phyloP scores from a whole-genome alignment of 1,140 invertebrate genomes.

The Lepidotrigona ventralis region DNA sequence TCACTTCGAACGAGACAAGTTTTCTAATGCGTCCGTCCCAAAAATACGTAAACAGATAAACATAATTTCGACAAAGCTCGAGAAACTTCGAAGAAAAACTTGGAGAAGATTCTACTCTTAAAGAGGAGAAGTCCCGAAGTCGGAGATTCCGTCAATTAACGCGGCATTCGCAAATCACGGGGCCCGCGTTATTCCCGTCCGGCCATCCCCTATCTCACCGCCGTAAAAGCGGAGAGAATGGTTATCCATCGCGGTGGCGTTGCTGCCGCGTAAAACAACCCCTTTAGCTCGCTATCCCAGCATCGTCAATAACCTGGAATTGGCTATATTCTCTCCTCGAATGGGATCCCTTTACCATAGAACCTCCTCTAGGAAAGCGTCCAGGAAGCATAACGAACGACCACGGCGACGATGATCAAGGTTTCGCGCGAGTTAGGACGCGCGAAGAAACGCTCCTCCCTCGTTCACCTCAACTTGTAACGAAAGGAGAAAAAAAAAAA shows the following conservation, averaged over 20 bases:
- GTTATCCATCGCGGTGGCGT: background rate
- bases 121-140: background rate
- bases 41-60: too few relatives aligned
- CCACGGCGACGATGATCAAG: background rate
- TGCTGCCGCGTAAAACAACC: constrained; percentile 15
- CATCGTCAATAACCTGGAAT: constrained; percentile 47
- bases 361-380: background rate
- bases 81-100: too few relatives aligned
- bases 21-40: too few relatives aligned
- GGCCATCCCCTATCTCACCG: constrained; percentile 2
- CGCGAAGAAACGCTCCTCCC: background rate
- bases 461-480: background rate
- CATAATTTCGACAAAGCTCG: too few relatives aligned
- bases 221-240: background rate
- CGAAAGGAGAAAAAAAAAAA: background rate
- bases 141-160: background rate
- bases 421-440: background rate
- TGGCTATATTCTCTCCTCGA: constrained; percentile 39
- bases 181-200: constrained; percentile 1
- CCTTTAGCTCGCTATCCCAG: background rate
- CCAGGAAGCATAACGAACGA: background rate
- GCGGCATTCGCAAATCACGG: background rate
- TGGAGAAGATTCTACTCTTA: too few relatives aligned
- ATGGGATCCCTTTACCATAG: background rate
- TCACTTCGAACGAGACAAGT: too few relatives aligned